Percentiles rank a stretch among this genome's conserved stretches.
Conservation (phyloP, 2,797 vertebrate species). For the Hylomyscus alleni region DNA sequence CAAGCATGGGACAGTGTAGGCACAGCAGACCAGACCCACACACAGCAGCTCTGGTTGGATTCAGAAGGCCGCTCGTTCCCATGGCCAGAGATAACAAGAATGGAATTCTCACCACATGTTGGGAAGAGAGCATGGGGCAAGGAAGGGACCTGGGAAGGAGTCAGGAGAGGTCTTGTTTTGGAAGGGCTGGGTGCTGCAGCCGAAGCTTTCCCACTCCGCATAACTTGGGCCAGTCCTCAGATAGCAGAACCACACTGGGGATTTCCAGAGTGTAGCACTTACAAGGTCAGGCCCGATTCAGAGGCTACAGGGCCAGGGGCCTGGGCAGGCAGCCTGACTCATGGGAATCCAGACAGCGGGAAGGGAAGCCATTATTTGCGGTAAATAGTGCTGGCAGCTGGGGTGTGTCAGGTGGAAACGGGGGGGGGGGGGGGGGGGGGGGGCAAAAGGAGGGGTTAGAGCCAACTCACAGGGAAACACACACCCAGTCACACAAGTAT, state of each 20-base stretch:
- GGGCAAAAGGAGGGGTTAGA: neutral
- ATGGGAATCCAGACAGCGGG: constrained; percentile 63
- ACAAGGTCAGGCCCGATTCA: constrained; percentile 60
- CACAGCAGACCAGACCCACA: neutral
- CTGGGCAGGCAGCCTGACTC: constrained; percentile 42
- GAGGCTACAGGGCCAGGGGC: constrained; percentile 61
- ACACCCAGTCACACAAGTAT: neutral
- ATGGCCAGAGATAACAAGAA: neutral
- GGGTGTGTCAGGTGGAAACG: neutral
- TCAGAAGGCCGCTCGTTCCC: neutral
- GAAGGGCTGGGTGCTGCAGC: constrained; percentile 56
- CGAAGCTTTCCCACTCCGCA: neutral
- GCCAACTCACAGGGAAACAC: neutral
- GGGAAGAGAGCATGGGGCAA: neutral
- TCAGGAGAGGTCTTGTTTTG: constrained; percentile 61
- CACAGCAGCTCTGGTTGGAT: neutral
- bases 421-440: neutral
- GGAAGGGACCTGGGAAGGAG: constrained; percentile 48
- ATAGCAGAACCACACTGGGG: constrained; percentile 55
- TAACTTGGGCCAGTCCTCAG: neutral
- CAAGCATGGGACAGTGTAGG: neutral
- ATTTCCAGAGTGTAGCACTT: constrained; percentile 70
- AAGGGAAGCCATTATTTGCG: constrained; percentile 53
- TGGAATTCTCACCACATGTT: constrained; percentile 10
- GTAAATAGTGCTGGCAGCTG: constrained; percentile 74